Percentiles rank a stretch among this genome's conserved stretches.
These are phyloP conservation scores for Phenganax subtilis DNA, from an alignment of 92 coral and sea anemone genomes.

Conservation along the genomic window DNA sequence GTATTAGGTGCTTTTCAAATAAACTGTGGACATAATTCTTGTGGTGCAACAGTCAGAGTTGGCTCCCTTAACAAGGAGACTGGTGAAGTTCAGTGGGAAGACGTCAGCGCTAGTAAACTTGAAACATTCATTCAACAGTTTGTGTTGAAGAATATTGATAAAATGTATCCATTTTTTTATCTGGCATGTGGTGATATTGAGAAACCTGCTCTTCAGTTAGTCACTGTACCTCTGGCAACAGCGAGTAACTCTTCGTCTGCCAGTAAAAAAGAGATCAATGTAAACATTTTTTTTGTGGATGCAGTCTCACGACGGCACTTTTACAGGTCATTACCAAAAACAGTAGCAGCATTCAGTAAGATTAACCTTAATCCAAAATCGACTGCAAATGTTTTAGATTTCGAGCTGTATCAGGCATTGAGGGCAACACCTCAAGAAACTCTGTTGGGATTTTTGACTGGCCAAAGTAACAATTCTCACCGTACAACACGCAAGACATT, in stretches of 20 bases:
- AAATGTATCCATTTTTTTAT: conserved; percentile 34
- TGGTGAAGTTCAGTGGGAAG: conserved; percentile 35
- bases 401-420: conserved; percentile 57
- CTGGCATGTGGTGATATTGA: not conserved
- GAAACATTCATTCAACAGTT: conserved; percentile 28
- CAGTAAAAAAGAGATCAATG: conserved; percentile 49
- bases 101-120: conserved; percentile 27
- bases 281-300: conserved; percentile 64
- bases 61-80: conserved; percentile 20
- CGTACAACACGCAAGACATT: conserved; percentile 14
- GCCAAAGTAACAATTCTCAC: conserved; percentile 22
- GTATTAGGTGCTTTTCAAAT: not conserved
- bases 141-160: conserved; percentile 16
- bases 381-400: conserved; percentile 50
- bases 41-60: conserved; percentile 33
- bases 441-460: conserved; percentile 43
- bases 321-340: conserved; percentile 71
- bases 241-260: conserved; percentile 1
- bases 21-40: conserved; percentile 47
- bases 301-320: conserved; percentile 82
- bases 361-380: conserved; percentile 44
- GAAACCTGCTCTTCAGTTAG: not conserved
- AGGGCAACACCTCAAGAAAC: conserved; percentile 44
- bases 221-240: conserved; percentile 5
- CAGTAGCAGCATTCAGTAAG: conserved; percentile 54